phyloP scores from a whole-genome alignment of 2,797 vertebrate species.

The Cyprinodon diabolis region DNA sequence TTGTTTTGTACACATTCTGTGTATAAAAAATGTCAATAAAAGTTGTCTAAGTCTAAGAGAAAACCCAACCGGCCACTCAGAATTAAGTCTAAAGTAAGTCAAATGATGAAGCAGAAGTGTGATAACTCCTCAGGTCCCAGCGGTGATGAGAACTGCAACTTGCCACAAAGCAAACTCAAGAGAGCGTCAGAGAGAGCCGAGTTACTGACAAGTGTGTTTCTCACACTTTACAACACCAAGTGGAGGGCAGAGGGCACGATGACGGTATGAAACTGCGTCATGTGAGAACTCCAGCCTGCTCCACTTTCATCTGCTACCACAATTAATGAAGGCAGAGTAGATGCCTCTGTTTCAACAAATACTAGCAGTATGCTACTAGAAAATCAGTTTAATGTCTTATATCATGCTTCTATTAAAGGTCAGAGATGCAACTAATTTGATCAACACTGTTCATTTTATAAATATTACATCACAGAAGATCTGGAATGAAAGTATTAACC shows the following conservation, averaged over 20 bases:
- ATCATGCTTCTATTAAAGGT: no score
- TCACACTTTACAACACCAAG: slow-evolving; percentile 53
- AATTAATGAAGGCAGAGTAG: slow-evolving; percentile 14
- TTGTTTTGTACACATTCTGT: no score
- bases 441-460: no score
- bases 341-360: not conserved
- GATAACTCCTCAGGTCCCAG: slow-evolving; percentile 9
- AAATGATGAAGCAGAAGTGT: not conserved
- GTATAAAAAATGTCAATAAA: no score
- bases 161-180: slow-evolving; percentile 26
- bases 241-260: slow-evolving; percentile 39
- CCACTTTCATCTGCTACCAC: slow-evolving; percentile 43
- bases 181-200: slow-evolving; percentile 34
- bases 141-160: slow-evolving; percentile 23
- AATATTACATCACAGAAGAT: no score
- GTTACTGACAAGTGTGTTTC: slow-evolving; percentile 67
- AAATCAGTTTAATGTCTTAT: not conserved
- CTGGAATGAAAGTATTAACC: no score
- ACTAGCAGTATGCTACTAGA: not conserved
- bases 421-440: no score
- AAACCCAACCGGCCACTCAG: no score
- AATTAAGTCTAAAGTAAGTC: not conserved
- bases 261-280: slow-evolving; percentile 54
- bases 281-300: slow-evolving; percentile 56
- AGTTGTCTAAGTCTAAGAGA: no score